Percentiles rank a stretch among this genome's conserved stretches.
Evolutionary conservation across 1,140 invertebrate species (phyloP).

Genomic region (Adoxophyes honmai): DNA sequence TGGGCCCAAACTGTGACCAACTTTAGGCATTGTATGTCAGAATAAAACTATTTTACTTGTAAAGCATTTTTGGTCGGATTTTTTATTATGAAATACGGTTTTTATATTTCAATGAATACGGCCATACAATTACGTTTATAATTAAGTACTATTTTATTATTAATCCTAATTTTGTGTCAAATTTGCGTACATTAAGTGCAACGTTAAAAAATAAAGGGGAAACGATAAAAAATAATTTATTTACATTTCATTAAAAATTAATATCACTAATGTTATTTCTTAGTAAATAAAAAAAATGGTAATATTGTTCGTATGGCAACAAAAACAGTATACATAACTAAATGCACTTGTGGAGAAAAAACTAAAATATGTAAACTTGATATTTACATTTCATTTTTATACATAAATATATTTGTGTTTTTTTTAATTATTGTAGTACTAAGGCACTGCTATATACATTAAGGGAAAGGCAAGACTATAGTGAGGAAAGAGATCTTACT

Average conservation of each 20-base stretch:
- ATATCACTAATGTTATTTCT: slow-evolving; percentile 10
- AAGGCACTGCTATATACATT: slow-evolving; percentile 14
- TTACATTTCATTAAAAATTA: slow-evolving; percentile 2
- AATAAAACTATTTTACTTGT: background rate
- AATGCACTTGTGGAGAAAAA: slow-evolving; percentile 1
- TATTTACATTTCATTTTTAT: background rate
- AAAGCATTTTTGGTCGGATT: slow-evolving; percentile 13
- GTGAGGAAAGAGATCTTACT: background rate
- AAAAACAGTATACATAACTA: background rate
- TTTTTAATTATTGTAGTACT: slow-evolving; percentile 13
- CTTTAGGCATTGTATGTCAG: background rate
- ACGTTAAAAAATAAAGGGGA: too few species aligned
- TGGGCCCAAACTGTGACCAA: too few species aligned
- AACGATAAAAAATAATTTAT: slow-evolving; percentile 2
- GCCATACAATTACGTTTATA: too few species aligned
- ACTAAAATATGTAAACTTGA: background rate
- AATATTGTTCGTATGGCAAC: slow-evolving; percentile 1
- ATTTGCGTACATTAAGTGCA: too few species aligned
- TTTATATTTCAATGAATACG: too few species aligned
- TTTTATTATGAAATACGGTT: background rate
- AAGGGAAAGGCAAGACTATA: slow-evolving; percentile 1
- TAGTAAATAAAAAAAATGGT: slow-evolving; percentile 10
- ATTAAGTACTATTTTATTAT: too few species aligned
- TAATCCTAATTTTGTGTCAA: too few species aligned
- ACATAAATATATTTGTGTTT: slow-evolving; percentile 9